Conservation (phyloP, 2,113 vertebrate genomes). For the Nannobrachium achirus region DNA sequence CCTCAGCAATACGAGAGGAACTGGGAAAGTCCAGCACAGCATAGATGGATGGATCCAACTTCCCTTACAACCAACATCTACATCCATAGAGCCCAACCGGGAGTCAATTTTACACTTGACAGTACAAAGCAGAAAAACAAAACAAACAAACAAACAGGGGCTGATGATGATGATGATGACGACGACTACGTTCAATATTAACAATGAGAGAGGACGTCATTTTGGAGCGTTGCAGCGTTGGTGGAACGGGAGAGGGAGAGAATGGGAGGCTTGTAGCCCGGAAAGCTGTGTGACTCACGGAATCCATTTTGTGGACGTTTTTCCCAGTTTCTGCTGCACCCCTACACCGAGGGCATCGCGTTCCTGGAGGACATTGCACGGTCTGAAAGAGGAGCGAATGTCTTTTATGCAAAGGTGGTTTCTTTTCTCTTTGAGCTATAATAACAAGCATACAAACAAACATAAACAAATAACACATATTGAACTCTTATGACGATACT, state of each 20-base stretch:
- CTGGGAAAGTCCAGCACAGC: conserved; percentile 93
- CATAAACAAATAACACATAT: conserved; percentile 24
- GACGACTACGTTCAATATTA: conserved; percentile 52
- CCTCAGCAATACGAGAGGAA: conserved; percentile 95
- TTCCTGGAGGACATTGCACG: conserved; percentile 75
- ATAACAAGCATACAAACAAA: conserved; percentile 63
- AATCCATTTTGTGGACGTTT: conserved; percentile 71
- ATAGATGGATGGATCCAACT: conserved; percentile 76
- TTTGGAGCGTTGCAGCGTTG: conserved; percentile 66
- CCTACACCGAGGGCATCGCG: conserved; percentile 49
- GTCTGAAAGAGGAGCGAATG: conserved; percentile 77
- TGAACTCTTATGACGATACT: conserved; percentile 60
- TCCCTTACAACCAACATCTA: conserved; percentile 67
- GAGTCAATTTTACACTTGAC: conserved; percentile 74
- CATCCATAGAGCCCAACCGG: conserved; percentile 75
- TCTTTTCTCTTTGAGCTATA: conserved; percentile 73
- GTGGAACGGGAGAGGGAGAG: conserved; percentile 55
- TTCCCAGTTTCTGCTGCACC: conserved; percentile 77
- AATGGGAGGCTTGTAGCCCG: conserved; percentile 75
- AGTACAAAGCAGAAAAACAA: conserved; percentile 42
- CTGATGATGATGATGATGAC: conserved; percentile 26
- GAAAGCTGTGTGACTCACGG: conserved; percentile 53
- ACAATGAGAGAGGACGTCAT: conserved; percentile 73
- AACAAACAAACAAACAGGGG: conserved; percentile 52
- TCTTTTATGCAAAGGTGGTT: conserved; percentile 85